phyloP scores from a whole-genome alignment of 2,113 vertebrate genomes.

The Crotalus viridis region DNA sequence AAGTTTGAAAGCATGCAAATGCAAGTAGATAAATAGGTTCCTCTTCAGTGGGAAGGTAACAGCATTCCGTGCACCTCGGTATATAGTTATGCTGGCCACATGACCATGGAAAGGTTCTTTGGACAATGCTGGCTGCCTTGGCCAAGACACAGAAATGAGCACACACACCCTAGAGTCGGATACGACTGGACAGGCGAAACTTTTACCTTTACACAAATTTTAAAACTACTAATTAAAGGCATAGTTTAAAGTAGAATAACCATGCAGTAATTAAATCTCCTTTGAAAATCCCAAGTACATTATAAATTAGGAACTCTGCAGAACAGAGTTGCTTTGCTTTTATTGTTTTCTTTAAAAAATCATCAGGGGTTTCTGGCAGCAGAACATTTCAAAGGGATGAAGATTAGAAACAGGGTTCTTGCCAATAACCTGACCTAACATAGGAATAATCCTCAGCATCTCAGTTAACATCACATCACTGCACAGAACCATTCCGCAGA shows the following conservation, averaged over 20 bases:
- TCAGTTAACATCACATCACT: background rate
- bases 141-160: background rate
- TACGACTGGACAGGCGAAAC: background rate
- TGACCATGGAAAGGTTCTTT: background rate
- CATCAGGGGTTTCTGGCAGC: background rate
- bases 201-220: background rate
- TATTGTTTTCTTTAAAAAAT: background rate
- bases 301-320: background rate
- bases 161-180: background rate
- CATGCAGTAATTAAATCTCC: background rate
- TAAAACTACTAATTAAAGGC: background rate
- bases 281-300: background rate
- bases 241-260: background rate
- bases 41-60: no score
- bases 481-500: background rate
- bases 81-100: no score
- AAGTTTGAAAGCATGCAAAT: no score
- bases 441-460: background rate
- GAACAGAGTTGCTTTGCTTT: background rate
- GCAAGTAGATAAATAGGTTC: background rate
- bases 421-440: background rate
- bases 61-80: no score
- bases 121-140: background rate
- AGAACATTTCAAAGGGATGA: background rate
- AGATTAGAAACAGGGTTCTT: background rate